Base-by-base conservation (phyloP, 2,797 vertebrate genomes). In the Smutsia temminckii region DNA sequence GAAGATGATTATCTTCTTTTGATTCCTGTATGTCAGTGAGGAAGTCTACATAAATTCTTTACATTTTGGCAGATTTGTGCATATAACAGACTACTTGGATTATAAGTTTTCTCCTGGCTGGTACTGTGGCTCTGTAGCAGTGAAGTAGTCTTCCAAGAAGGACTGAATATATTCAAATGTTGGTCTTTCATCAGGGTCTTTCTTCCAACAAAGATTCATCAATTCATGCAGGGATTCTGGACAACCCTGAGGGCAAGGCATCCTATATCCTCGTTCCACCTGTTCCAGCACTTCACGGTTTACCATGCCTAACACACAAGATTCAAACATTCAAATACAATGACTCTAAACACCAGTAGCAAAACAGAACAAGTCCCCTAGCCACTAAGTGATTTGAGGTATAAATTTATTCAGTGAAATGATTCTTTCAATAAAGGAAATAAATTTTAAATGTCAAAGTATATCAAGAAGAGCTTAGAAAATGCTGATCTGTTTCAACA, bases 81-180 rank as follows among this genome's bases (percentile, higher is more conserved):
- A 98, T 96, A 95, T 95, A 97, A 98, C 89, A 97, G 97, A 96
- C 61, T 95, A 88, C 57, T 72, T 97, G 97, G 97, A 95, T 99
- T 99, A 99, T 98, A 99, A 99, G 98, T 99, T 99, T 98, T 99
- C 99, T 97, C 99, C 99, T 72, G 99, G 99, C 97, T 99, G 99
- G 98, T 99, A 99, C 97, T 99, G 99, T 97, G 99, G 99, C 98
- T 99, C 99, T 96, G 99, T 99, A 98, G 99, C 99, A 97, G 99
- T 99, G 98, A 99, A 99, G 93, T 99, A 99, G 98, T 99, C 99
- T 99, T 99, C 99, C 98, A 99, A 98, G 98, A 99, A 99, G 96
- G 99, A 99, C 98, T 99, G 99, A 85, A 99, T 99, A 98, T 99
- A 99, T 97, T 99, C 99, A 95, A 99, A 99, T 1, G 99, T 99